Evolutionary conservation across 2,797 vertebrate species (phyloP).

Genomic region (Malurus splendens): DNA sequence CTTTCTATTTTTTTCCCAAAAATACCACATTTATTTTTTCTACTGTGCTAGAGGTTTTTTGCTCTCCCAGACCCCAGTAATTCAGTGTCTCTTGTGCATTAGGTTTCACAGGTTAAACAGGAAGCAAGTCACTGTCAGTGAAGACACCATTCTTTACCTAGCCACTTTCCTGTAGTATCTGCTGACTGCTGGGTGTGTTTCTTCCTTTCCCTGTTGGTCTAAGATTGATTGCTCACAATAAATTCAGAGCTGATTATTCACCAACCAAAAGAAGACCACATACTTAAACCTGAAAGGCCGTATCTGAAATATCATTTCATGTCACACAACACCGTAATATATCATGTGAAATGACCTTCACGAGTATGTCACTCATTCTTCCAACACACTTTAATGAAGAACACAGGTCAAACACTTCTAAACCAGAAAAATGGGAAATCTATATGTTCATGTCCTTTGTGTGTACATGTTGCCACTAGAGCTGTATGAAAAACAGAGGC

Average conservation of each 20-base stretch:
- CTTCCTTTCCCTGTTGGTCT: slow-evolving; percentile 26
- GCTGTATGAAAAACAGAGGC: neutral
- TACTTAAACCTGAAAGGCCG: neutral
- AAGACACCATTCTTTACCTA: slow-evolving; percentile 32
- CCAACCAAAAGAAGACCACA: slow-evolving; percentile 3
- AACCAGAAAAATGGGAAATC: neutral
- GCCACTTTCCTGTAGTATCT: slow-evolving; percentile 17
- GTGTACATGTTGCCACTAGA: neutral
- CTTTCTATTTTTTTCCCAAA: neutral
- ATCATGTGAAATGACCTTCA: neutral
- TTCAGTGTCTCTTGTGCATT: slow-evolving; percentile 1
- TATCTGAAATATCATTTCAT: slow-evolving; percentile 16
- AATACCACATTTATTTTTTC: neutral
- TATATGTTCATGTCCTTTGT: neutral
- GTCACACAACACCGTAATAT: neutral
- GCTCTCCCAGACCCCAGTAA: neutral
- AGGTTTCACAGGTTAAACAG: slow-evolving; percentile 49
- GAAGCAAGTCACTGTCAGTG: slow-evolving; percentile 35
- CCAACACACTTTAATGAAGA: neutral
- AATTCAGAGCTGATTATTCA: slow-evolving; percentile 52
- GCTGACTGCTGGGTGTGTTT: slow-evolving; percentile 9
- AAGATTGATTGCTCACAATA: slow-evolving; percentile 25
- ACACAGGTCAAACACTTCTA: neutral
- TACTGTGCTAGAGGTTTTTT: neutral
- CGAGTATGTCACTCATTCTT: neutral